These are phyloP conservation scores for Pseudomyrmex gracilis DNA, from an alignment of 1,140 invertebrate genomes.

Conservation along the genomic window DNA sequence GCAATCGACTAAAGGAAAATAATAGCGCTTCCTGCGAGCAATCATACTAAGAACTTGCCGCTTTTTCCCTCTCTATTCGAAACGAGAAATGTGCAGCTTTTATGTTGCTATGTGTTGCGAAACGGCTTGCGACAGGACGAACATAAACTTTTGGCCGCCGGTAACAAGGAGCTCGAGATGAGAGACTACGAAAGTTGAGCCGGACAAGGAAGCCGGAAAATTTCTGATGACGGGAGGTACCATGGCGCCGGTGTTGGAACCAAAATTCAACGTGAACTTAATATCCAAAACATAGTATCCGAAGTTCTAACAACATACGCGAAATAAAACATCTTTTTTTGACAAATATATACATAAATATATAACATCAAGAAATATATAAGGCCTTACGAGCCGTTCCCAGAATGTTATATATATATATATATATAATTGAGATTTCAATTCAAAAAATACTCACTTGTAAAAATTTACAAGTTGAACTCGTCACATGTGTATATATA, in stretches of 20 bases:
- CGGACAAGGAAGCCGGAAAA: slow-evolving; percentile 77
- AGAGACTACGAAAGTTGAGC: slow-evolving; percentile 81
- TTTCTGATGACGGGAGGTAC: slow-evolving; percentile 77
- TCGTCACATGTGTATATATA: too few relatives aligned
- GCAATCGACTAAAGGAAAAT: slow-evolving; percentile 46
- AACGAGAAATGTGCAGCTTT: slow-evolving; percentile 34
- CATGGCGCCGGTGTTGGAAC: neutral
- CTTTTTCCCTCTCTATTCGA: slow-evolving; percentile 47
- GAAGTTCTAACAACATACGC: neutral
- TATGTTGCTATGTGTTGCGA: slow-evolving; percentile 51
- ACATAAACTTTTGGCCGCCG: slow-evolving; percentile 76
- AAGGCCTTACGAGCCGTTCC: too few relatives aligned
- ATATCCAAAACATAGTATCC: neutral
- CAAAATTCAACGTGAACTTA: slow-evolving; percentile 36
- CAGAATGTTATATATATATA: too few relatives aligned
- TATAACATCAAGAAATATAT: too few relatives aligned
- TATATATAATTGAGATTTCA: too few relatives aligned
- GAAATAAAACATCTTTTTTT: neutral
- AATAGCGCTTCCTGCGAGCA: slow-evolving; percentile 19
- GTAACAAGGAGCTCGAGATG: slow-evolving; percentile 78
- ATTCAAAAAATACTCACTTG: too few relatives aligned
- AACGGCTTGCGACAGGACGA: slow-evolving; percentile 51
- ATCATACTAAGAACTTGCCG: slow-evolving; percentile 49
- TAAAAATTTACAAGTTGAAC: too few relatives aligned
- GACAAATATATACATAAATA: too few relatives aligned